These are phyloP conservation scores for Promerops cafer DNA, from an alignment of 2,113 vertebrate genomes.

Conservation along the genomic window DNA sequence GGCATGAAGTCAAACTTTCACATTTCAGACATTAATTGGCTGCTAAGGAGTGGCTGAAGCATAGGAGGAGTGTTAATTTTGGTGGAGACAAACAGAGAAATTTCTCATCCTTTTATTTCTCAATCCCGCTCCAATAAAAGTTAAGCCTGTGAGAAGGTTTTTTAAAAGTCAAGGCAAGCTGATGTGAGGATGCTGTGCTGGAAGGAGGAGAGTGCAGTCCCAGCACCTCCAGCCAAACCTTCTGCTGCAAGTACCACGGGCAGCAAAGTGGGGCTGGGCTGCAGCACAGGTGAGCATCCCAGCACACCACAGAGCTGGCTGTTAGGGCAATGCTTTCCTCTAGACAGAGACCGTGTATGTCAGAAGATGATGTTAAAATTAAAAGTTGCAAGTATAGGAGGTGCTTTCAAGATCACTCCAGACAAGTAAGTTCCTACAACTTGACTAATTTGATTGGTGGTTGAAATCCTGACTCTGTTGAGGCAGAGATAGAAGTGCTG, in stretches of 20 bases:
- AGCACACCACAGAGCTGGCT: not conserved
- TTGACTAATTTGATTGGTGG: not conserved
- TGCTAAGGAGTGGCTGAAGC: not conserved
- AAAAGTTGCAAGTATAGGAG: not conserved
- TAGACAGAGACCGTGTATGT: not conserved
- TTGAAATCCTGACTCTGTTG: not conserved
- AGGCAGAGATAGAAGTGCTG: not conserved
- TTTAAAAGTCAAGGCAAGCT: not conserved
- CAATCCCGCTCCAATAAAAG: not conserved
- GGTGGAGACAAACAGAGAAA: not conserved
- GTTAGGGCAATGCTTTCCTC: not conserved
- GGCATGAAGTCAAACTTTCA: not conserved
- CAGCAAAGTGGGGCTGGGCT: not conserved
- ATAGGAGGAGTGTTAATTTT: not conserved
- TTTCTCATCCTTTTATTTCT: not conserved
- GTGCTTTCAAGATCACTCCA: not conserved
- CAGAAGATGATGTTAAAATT: not conserved
- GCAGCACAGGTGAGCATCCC: not conserved
- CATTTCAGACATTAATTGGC: not conserved
- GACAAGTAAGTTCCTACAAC: not conserved
- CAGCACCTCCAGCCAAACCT: not conserved
- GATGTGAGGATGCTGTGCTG: not conserved
- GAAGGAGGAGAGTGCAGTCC: not conserved
- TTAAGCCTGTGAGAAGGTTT: not conserved
- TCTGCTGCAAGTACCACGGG: not conserved